These are phyloP conservation scores for Gavialis gangeticus DNA, from an alignment of 2,113 vertebrate genomes.

Conservation along the genomic window DNA sequence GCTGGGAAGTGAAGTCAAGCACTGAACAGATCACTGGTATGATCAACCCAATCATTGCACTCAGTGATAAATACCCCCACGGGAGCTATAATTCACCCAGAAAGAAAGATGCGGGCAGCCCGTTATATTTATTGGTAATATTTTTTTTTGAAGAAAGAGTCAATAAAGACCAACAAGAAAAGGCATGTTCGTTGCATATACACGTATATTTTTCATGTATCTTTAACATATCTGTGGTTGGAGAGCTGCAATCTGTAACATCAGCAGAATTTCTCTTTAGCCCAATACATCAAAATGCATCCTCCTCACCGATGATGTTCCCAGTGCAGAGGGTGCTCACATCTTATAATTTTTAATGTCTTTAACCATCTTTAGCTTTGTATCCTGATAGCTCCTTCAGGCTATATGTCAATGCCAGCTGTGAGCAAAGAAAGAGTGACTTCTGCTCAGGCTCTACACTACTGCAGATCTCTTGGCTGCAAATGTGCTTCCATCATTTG, in stretches of 20 bases:
- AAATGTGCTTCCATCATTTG: slow-evolving; percentile 44
- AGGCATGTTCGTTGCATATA: slow-evolving; percentile 5
- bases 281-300: slow-evolving; percentile 32
- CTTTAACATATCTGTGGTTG: slow-evolving; percentile 19
- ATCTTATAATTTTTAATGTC: slow-evolving; percentile 62
- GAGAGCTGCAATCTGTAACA: not conserved
- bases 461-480: slow-evolving; percentile 19
- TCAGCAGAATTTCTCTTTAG: slow-evolving; percentile 18
- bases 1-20: slow-evolving; percentile 31
- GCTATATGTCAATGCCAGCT: slow-evolving; percentile 67
- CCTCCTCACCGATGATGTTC: not conserved
- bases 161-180: slow-evolving; percentile 46
- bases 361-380: slow-evolving; percentile 68
- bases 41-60: slow-evolving; percentile 40
- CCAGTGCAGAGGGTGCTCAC: slow-evolving; percentile 22
- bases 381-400: slow-evolving; percentile 64
- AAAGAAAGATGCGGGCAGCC: slow-evolving; percentile 41
- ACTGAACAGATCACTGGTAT: not conserved
- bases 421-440: slow-evolving; percentile 51
- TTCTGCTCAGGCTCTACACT: slow-evolving; percentile 1
- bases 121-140: slow-evolving; percentile 62
- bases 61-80: slow-evolving; percentile 35
- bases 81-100: slow-evolving; percentile 38
- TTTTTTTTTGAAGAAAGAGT: slow-evolving; percentile 20
- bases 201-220: slow-evolving; percentile 5